Percentiles rank a stretch among this genome's conserved stretches.
Evolutionary conservation across 2,888 invertebrate species (phyloP).

Genomic region (Tenthredo mesomela): DNA sequence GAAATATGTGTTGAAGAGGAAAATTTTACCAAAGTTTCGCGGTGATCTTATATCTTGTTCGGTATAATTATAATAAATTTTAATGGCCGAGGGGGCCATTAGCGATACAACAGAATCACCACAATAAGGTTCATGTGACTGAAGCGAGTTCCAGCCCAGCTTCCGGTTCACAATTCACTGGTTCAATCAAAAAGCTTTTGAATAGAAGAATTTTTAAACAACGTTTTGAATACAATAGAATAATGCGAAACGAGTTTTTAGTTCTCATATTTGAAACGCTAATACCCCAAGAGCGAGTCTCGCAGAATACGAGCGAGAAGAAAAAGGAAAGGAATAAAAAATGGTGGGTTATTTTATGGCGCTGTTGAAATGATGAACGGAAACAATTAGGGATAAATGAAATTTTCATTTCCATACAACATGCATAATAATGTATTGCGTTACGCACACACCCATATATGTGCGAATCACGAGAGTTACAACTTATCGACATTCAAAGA

Average conservation of each 20-base stretch:
- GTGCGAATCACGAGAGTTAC: background rate
- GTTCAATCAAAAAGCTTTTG: background rate
- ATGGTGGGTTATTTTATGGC: background rate
- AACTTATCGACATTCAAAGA: background rate
- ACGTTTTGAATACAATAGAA: background rate
- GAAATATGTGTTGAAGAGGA: background rate
- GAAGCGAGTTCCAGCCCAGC: background rate
- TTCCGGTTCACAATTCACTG: slow-evolving; percentile 6
- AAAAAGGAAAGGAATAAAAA: background rate
- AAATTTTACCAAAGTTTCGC: background rate
- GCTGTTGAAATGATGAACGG: slow-evolving; percentile 33
- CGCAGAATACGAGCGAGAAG: background rate
- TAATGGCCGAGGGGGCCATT: background rate
- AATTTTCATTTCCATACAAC: slow-evolving; percentile 6
- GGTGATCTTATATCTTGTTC: background rate
- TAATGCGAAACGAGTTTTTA: background rate
- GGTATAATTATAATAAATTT: slow-evolving; percentile 20
- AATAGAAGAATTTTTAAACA: background rate
- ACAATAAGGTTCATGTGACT: slow-evolving; percentile 15
- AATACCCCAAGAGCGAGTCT: background rate
- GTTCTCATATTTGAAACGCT: background rate
- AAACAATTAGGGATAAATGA: slow-evolving; percentile 12
- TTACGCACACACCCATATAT: background rate
- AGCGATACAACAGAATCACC: background rate
- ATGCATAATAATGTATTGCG: slow-evolving; percentile 17